Base-by-base conservation (phyloP, 1,140 invertebrate genomes). In the Lasioglossum albipes region DNA sequence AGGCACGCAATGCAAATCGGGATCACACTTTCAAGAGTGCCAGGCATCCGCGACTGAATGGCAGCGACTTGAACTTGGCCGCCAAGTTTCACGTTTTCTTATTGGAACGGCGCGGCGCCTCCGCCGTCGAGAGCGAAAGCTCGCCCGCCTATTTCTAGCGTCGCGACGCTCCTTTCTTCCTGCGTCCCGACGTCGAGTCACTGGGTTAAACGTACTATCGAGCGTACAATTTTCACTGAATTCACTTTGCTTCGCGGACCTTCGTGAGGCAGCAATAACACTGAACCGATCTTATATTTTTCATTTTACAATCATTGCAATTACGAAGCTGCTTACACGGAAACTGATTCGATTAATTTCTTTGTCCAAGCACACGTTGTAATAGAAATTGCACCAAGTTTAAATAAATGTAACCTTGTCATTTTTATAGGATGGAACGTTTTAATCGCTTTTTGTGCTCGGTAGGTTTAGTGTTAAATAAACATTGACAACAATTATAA, bases 11-110 rank as follows among this genome's bases (percentile, higher is more conserved):
- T 79, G 68, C 68, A 82, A 82, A 82, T 78, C 75, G 75, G 49
- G 75, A 82, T 82, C 75, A 16, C 81, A 64, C 85, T 87, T 83
- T 78, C 81, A 73, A 82, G 83, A 85, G 79, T 82, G 57, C 72
- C 62, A 81, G 81, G 83, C 77, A 87, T 87, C 84, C 80, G 73
- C 84, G 66, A 68, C 68, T 86, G 84, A 87, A 86, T 86, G 72
- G 75, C 73, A 89, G 79, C 81, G 84, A 89, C 88, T 92, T 92
- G 92, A 92, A 93, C 92, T 93, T 93, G 91, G 91, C 91, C 92
- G 90, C 86, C 83, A 90, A 90, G 86, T 90, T 89, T 69, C 81
- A 87, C 91, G 89, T 91, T 91, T 90, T 91, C 90, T 91, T 91
- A 89, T 89, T 91, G 87, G 89, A 89, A 79, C 83, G 88, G 80